Percentiles rank a stretch among this genome's conserved stretches.
phyloP scores from a whole-genome alignment of 2,888 invertebrate genomes.

The Cataglyphis cursor region DNA sequence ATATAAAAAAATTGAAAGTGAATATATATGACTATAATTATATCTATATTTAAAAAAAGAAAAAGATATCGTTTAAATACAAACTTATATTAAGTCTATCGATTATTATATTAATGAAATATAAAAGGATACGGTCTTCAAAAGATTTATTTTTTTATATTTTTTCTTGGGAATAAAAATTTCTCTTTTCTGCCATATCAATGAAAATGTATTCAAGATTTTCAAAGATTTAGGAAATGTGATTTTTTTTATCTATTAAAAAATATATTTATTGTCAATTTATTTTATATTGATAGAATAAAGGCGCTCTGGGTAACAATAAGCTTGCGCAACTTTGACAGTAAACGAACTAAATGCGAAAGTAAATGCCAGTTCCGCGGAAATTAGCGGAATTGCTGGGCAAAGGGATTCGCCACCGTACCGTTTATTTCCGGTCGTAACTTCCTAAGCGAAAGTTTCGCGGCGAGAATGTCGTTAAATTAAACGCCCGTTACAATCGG shows the following conservation, averaged over 20 bases:
- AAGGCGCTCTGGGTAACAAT: not conserved
- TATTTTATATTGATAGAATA: not conserved
- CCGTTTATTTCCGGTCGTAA: slow-evolving; percentile 50
- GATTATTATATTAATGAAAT: not conserved
- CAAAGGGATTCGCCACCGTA: slow-evolving; percentile 24
- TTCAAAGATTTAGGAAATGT: not conserved
- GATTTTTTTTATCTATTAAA: not conserved
- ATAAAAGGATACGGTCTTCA: not conserved
- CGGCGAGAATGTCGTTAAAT: slow-evolving; percentile 58
- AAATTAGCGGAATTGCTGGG: slow-evolving; percentile 35
- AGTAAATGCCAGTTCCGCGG: not conserved
- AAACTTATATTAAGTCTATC: not conserved
- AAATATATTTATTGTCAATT: not conserved
- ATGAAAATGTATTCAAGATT: not conserved
- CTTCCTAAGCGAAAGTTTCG: slow-evolving; percentile 37
- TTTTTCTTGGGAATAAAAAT: not conserved
- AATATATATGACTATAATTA: not conserved
- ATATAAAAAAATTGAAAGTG: not conserved
- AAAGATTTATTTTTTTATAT: not conserved
- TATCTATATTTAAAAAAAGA: not conserved
- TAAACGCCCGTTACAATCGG: slow-evolving; percentile 62
- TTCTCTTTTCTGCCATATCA: not conserved
- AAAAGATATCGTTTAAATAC: not conserved
- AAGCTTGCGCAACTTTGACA: not conserved
- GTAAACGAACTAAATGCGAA: slow-evolving; percentile 12